phyloP scores from a whole-genome alignment of 2,888 invertebrate species.

The Erebia aethiops region DNA sequence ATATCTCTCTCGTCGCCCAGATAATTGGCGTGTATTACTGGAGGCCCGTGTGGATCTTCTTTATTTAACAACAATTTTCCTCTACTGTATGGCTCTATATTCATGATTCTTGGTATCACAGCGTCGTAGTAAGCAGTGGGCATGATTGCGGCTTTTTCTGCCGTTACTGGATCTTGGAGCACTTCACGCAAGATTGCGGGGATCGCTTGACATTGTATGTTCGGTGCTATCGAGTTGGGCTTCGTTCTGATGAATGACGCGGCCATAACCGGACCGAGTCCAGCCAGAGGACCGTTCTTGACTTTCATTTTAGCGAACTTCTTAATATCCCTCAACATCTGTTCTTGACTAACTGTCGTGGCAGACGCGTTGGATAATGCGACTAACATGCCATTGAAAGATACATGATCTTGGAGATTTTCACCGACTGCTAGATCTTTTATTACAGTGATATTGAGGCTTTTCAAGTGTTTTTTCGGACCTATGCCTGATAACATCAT shows the following conservation, averaged over 20 bases:
- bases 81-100: constrained; percentile 84
- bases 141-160: constrained; percentile 58
- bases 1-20: constrained; percentile 80
- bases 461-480: constrained; percentile 56
- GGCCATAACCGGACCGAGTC: constrained; percentile 78
- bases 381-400: constrained; percentile 74
- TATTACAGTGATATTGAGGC: constrained; percentile 53
- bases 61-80: constrained; percentile 84
- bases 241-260: constrained; percentile 82
- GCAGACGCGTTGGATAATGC: constrained; percentile 77
- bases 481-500: constrained; percentile 70
- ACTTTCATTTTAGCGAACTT: constrained; percentile 59
- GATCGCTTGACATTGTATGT: constrained; percentile 85
- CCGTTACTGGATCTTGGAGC: constrained; percentile 75
- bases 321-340: constrained; percentile 64
- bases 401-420: constrained; percentile 69
- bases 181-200: constrained; percentile 72
- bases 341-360: constrained; percentile 63
- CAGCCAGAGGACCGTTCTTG: constrained; percentile 76
- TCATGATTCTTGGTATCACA: constrained; percentile 80
- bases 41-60: constrained; percentile 86
- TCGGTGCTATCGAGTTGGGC: constrained; percentile 78
- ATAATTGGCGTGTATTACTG: constrained; percentile 87
- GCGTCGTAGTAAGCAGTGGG: constrained; percentile 84
- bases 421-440: constrained; percentile 64